Evolutionary conservation across 2,797 vertebrate genomes (phyloP), one percentile per base, ranked within the genome.

Genomic region (Pangasius larnaudii): DNA sequence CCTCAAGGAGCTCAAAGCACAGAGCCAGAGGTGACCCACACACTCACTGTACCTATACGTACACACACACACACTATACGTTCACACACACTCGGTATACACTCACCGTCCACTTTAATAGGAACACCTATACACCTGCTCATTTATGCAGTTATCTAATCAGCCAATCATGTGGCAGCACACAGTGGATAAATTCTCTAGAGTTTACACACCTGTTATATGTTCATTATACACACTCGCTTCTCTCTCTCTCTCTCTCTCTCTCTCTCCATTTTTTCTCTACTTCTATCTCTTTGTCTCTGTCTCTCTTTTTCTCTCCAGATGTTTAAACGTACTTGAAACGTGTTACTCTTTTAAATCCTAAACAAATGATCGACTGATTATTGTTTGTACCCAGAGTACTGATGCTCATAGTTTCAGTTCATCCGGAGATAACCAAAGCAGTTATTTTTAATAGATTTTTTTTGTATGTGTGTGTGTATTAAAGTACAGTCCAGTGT

Each of bases 1-100:
- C 0, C 95, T 99, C 93, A 99, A 98, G 94, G 98, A 99, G 86
- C 95, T 99, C 65, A 97, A 97, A 94, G 94, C 95, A 1, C 98
- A 99, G 95, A 99, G 98, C 94, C 97, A 98, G 92, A 98, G 98
- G 98, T 99, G 93, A 61, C 1, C 0, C 51, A 5, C 9, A 78
- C 78, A 9, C 11, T 51, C 39, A 16, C 42, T 46, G 8, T 8
- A 36, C 65, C 42, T 46, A 46, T 8, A 36, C 65, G 16, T 56
- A 5, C 16, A 56, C 30, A 69, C 65, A 36, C 53, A 19, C 4
- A 3, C 53, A 19, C 19, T 5, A 56, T 13, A 3, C 11, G 13
- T 51, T 13, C 7, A 42, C 13, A 33, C 39, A 39, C 39, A 39
- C 39, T 39, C 39, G 39, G 39, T 39, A 39, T 39, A 39, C 39